Percentiles rank a stretch among this genome's conserved stretches.
Evolutionary conservation across 2,797 vertebrate species (phyloP).

Genomic region (Erpetoichthys calabaricus): DNA sequence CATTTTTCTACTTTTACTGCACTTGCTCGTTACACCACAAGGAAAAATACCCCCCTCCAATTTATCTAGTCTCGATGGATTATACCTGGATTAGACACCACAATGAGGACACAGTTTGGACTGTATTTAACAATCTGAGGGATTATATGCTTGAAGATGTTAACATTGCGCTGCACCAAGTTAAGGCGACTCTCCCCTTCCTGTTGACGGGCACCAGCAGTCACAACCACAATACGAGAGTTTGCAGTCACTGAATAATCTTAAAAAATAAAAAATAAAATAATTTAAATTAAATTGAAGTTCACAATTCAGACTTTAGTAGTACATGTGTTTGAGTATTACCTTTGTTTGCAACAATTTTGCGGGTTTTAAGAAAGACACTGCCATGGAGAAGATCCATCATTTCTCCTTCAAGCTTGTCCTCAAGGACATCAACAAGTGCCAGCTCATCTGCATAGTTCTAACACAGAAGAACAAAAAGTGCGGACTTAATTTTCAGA

Average conservation of each 20-base stretch:
- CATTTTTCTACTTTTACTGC: too few species aligned
- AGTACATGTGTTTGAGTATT: background rate
- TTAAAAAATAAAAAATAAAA: conserved; percentile 21
- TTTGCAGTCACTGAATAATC: conserved; percentile 84
- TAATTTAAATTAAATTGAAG: background rate
- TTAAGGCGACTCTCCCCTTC: conserved; percentile 90
- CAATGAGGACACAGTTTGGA: conserved; percentile 76
- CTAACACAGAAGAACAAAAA: conserved; percentile 30
- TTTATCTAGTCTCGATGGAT: too few species aligned
- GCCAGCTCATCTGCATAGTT: conserved; percentile 80
- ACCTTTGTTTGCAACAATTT: conserved; percentile 87
- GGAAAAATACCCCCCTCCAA: too few species aligned
- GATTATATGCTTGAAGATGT: conserved; percentile 85
- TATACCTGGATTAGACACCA: conserved; percentile 91
- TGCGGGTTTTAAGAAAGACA: conserved; percentile 81
- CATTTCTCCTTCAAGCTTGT: conserved; percentile 87
- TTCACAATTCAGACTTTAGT: background rate
- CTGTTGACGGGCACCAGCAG: conserved; percentile 87
- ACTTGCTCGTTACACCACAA: too few species aligned
- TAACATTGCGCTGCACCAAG: conserved; percentile 90
- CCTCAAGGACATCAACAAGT: conserved; percentile 85
- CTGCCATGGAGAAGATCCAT: conserved; percentile 91
- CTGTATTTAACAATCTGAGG: conserved; percentile 84
- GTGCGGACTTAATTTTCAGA: background rate
- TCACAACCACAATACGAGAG: conserved; percentile 83